Evolutionary conservation across 2,888 invertebrate species (phyloP).

Genomic region (Dioctria linearis): DNA sequence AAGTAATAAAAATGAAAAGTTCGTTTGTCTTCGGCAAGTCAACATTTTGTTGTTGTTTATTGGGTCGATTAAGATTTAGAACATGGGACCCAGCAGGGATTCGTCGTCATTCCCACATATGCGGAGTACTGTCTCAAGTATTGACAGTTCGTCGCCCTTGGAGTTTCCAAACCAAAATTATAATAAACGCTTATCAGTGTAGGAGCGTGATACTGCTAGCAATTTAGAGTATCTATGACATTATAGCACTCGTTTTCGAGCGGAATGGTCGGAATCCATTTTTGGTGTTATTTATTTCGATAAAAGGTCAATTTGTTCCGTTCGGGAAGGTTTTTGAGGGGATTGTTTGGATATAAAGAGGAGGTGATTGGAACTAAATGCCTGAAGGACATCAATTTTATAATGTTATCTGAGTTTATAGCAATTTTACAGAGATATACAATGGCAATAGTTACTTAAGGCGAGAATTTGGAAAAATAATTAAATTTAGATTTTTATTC

Average conservation of each 20-base stretch:
- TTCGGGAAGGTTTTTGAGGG: too few relatives aligned
- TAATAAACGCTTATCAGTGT: neutral
- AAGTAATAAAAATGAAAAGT: constrained; percentile 52
- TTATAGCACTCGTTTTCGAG: neutral
- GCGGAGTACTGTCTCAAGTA: neutral
- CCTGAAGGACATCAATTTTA: too few relatives aligned
- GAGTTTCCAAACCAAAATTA: neutral
- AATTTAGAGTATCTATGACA: neutral
- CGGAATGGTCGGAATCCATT: neutral
- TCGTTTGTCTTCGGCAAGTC: constrained; percentile 45
- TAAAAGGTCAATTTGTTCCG: too few relatives aligned
- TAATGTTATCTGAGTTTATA: too few relatives aligned
- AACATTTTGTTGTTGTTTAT: constrained; percentile 51
- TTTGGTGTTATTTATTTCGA: neutral
- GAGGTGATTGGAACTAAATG: too few relatives aligned
- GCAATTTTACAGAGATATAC: too few relatives aligned
- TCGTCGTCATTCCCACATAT: neutral
- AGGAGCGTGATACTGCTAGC: neutral
- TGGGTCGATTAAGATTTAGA: constrained; percentile 8
- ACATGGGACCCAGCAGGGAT: neutral
- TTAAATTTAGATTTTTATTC: too few relatives aligned
- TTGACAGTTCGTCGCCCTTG: neutral
- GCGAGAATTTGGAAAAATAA: too few relatives aligned
- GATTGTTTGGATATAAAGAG: too few relatives aligned
- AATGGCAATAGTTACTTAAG: too few relatives aligned